Evolutionary conservation across 1,140 invertebrate species (phyloP).

Genomic region (Heliothis virescens): DNA sequence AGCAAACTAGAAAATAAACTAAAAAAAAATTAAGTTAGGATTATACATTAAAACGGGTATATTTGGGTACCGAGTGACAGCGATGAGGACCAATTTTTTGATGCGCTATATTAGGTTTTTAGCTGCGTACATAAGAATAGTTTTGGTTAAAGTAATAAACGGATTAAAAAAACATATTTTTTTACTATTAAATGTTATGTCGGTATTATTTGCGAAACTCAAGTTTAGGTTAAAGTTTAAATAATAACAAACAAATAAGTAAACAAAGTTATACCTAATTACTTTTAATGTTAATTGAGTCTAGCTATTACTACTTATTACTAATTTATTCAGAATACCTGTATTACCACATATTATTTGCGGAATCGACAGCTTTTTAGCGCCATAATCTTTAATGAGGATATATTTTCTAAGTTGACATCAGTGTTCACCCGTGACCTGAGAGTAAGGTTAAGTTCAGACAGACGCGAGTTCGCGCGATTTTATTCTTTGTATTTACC

Average conservation of each 20-base stretch:
- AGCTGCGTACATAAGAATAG: too few species aligned
- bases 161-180: too few species aligned
- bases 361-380: background rate
- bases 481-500: background rate
- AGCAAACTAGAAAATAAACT: background rate
- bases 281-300: background rate
- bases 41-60: too few species aligned
- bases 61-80: too few species aligned
- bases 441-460: background rate
- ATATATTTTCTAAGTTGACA: conserved; percentile 38
- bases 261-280: background rate
- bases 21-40: too few species aligned
- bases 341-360: background rate
- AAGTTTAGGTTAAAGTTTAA: too few species aligned
- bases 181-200: too few species aligned
- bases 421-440: conserved; percentile 14
- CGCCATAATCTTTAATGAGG: background rate
- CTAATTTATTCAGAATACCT: conserved; percentile 5
- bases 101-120: too few species aligned
- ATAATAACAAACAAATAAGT: conserved; percentile 4
- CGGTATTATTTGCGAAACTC: too few species aligned
- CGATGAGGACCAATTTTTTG: too few species aligned
- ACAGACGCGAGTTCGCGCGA: background rate
- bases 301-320: background rate
- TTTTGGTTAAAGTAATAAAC: too few species aligned